These are phyloP conservation scores for Pholis gunnellus DNA, from an alignment of 2,113 vertebrate genomes.

Conservation along the genomic window DNA sequence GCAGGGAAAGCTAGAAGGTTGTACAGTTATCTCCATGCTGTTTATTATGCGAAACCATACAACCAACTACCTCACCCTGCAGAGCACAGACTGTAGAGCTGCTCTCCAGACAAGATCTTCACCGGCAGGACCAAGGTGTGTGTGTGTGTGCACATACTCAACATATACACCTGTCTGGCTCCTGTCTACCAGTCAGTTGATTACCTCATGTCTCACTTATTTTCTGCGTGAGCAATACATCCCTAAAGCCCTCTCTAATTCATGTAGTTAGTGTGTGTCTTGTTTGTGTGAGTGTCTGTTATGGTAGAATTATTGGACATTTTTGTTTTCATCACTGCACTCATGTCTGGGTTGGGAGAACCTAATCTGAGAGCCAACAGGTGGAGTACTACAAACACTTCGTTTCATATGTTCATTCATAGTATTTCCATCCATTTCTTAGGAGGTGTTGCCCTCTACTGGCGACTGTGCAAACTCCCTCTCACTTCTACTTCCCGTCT, in stretches of 20 bases:
- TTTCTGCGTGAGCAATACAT: not conserved
- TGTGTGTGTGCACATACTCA: constrained; percentile 1
- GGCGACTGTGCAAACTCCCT: constrained; percentile 60
- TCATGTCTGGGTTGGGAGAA: not conserved
- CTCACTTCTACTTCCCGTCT: not conserved
- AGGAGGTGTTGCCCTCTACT: constrained; percentile 79
- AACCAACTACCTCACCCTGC: constrained; percentile 89
- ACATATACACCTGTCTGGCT: constrained; percentile 44
- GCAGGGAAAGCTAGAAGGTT: constrained; percentile 89
- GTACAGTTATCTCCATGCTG: constrained; percentile 89
- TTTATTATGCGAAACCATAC: constrained; percentile 90
- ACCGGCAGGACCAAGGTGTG: constrained; percentile 59
- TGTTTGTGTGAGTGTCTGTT: not conserved
- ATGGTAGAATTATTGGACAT: not conserved
- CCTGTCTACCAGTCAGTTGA: constrained; percentile 22
- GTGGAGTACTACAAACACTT: constrained; percentile 61
- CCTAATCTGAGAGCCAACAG: constrained; percentile 19
- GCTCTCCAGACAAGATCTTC: constrained; percentile 67
- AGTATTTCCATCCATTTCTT: constrained; percentile 66
- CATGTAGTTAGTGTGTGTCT: constrained; percentile 8
- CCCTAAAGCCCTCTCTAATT: constrained; percentile 6
- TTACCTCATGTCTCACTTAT: constrained; percentile 30
- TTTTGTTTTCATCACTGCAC: constrained; percentile 1
- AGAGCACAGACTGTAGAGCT: constrained; percentile 80
- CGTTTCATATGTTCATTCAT: constrained; percentile 47